Percentiles rank a stretch among this genome's conserved stretches.
Conservation (phyloP, 1,140 invertebrate genomes). For the Euwallacea fornicatus region DNA sequence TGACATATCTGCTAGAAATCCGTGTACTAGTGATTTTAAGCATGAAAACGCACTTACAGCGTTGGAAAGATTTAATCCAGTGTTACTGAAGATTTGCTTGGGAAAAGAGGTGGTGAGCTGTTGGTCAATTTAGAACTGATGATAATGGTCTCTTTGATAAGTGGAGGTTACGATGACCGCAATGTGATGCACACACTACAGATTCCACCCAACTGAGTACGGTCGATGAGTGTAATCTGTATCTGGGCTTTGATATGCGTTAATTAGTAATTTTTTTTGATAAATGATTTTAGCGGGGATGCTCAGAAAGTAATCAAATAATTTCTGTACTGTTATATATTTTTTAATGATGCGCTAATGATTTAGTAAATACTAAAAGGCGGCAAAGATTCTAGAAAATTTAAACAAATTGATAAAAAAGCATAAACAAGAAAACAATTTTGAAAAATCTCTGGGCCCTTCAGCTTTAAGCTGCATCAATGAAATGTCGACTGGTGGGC, state of each 20-base stretch:
- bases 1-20: too few species aligned
- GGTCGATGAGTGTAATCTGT: conserved; percentile 26
- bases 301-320: neutral
- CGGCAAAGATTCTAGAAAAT: too few species aligned
- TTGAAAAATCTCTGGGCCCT: too few species aligned
- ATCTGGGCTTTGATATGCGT: conserved; percentile 28
- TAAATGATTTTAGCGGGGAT: conserved; percentile 2
- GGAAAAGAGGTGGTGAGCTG: conserved; percentile 46
- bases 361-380: too few species aligned
- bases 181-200: conserved; percentile 23
- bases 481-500: neutral
- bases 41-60: conserved; percentile 43
- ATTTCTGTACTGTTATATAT: too few species aligned
- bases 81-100: conserved; percentile 52
- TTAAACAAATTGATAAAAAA: too few species aligned
- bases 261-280: conserved; percentile 23
- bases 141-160: neutral
- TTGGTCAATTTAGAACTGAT: conserved; percentile 43
- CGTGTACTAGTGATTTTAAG: too few species aligned
- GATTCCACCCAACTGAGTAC: conserved; percentile 24
- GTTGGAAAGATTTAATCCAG: conserved; percentile 57
- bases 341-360: too few species aligned
- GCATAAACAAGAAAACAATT: too few species aligned
- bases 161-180: neutral
- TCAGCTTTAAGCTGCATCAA: too few species aligned